Conservation (phyloP, 1,140 invertebrate genomes). For the Drosophila ananassae region DNA sequence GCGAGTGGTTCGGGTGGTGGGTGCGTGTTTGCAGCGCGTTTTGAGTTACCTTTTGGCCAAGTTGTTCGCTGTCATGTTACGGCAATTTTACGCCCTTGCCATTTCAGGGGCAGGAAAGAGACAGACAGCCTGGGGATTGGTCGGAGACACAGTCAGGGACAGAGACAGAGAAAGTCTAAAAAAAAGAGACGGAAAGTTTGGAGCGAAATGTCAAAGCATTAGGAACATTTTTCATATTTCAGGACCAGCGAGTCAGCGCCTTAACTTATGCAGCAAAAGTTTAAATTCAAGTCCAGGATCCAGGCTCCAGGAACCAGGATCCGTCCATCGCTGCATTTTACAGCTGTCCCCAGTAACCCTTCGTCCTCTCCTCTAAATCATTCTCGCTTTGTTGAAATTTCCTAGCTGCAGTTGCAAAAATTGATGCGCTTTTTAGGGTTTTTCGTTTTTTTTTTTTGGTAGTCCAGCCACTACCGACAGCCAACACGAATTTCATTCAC, state of each 20-base stretch:
- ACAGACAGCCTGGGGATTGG: slow-evolving; percentile 23
- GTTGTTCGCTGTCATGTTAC: slow-evolving; percentile 81
- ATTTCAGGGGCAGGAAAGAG: slow-evolving; percentile 60
- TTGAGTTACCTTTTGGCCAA: slow-evolving; percentile 76
- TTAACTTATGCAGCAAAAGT: slow-evolving; percentile 58
- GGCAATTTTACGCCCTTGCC: slow-evolving; percentile 81
- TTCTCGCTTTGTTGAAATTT: slow-evolving; percentile 17
- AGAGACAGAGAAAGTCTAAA: not conserved
- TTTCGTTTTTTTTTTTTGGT: slow-evolving; percentile 16
- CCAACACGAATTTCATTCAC: slow-evolving; percentile 5
- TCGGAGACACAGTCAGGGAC: not conserved
- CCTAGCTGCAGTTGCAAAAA: slow-evolving; percentile 71
- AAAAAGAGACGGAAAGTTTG: slow-evolving; percentile 31
- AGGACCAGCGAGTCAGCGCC: slow-evolving; percentile 36
- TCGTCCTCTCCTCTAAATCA: not conserved
- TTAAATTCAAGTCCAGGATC: slow-evolving; percentile 29
- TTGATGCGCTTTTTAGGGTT: slow-evolving; percentile 44
- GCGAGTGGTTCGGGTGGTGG: slow-evolving; percentile 7
- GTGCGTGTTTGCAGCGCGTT: slow-evolving; percentile 74
- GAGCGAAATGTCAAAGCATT: slow-evolving; percentile 48
- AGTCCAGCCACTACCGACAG: not conserved
- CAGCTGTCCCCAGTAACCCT: slow-evolving; percentile 11
- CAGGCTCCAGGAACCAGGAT: slow-evolving; percentile 13
- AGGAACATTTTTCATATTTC: slow-evolving; percentile 53
- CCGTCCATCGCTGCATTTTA: slow-evolving; percentile 39